Evolutionary conservation across 2,113 vertebrate genomes (phyloP).

Genomic region (Marmota flaviventris): DNA sequence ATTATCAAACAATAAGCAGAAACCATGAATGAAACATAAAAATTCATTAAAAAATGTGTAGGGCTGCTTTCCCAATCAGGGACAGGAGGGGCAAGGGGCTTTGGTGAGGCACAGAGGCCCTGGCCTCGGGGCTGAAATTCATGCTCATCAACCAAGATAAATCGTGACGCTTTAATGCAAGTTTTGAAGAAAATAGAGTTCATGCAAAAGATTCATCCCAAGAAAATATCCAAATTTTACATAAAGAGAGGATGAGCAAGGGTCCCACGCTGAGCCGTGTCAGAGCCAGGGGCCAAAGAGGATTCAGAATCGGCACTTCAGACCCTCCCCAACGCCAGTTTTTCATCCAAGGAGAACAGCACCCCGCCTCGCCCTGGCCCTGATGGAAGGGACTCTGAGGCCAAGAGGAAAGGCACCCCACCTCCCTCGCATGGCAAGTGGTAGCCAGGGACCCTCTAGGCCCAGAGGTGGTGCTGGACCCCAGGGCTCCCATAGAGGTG

Average conservation of each 20-base stretch:
- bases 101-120: not conserved
- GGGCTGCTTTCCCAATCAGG: accelerated
- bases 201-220: not conserved
- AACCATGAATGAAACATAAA: not conserved
- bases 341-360: not conserved
- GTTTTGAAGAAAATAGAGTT: not conserved
- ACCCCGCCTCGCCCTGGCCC: not conserved
- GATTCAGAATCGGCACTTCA: not conserved
- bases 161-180: too few relatives aligned
- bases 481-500: not conserved
- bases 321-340: not conserved
- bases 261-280: accelerated
- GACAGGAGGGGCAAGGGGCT: too few relatives aligned
- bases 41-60: not conserved
- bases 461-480: not conserved
- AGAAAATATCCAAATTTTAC: not conserved
- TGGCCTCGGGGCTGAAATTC: not conserved
- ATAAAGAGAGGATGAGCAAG: not conserved
- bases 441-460: not conserved
- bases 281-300: not conserved
- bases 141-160: not conserved
- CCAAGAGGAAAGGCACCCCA: not conserved
- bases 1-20: not conserved
- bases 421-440: too few relatives aligned
- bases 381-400: not conserved